Evolutionary conservation across 2,113 vertebrate species (phyloP).

Genomic region (Atherinomorus stipes): DNA sequence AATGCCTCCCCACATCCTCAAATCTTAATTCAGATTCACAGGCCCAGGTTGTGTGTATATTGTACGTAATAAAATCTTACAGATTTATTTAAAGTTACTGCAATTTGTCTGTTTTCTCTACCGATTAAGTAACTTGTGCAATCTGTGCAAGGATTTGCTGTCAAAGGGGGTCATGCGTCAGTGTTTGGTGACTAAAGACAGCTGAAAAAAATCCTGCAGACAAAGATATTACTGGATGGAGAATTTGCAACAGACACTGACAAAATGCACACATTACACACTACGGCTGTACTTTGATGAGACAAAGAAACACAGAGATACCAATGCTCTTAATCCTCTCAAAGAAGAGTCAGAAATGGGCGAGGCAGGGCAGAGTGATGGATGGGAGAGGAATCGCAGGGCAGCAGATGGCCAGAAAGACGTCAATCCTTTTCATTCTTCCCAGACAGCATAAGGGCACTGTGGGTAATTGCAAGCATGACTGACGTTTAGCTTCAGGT

Average conservation of each 20-base stretch:
- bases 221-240: slow-evolving; percentile 58
- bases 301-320: slow-evolving; percentile 63
- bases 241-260: slow-evolving; percentile 49
- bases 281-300: slow-evolving; percentile 52
- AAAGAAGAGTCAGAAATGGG: slow-evolving; percentile 66
- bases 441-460: slow-evolving; percentile 73
- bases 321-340: slow-evolving; percentile 82
- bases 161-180: slow-evolving; percentile 60
- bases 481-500: slow-evolving; percentile 61
- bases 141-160: slow-evolving; percentile 62
- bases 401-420: slow-evolving; percentile 83
- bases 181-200: slow-evolving; percentile 46
- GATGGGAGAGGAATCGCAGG: slow-evolving; percentile 49
- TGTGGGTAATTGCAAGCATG: slow-evolving; percentile 62
- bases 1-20: slow-evolving; percentile 41
- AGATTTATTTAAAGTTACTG: slow-evolving; percentile 72
- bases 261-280: slow-evolving; percentile 27
- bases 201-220: slow-evolving; percentile 42
- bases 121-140: slow-evolving; percentile 32
- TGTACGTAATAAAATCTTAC: slow-evolving; percentile 76
- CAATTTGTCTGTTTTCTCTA: slow-evolving; percentile 26
- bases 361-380: slow-evolving; percentile 38
- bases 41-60: slow-evolving; percentile 63
- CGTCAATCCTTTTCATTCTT: slow-evolving; percentile 79
- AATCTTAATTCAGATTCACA: slow-evolving; percentile 55